Evolutionary conservation across 92 coral and sea anemone species (phyloP).

Genomic region (Porites cylindrica): DNA sequence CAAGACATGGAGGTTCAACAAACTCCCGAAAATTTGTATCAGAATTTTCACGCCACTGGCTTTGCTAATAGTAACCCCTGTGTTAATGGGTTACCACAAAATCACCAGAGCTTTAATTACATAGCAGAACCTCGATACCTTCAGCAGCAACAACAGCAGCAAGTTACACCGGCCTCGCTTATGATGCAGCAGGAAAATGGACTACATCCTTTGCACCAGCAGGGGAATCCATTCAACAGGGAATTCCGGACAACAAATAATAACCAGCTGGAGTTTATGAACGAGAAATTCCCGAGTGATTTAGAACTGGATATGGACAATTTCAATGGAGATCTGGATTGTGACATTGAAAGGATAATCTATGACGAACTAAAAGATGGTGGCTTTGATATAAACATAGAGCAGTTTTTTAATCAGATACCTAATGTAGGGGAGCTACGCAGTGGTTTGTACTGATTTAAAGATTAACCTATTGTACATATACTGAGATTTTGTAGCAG

Average conservation of each 20-base stretch:
- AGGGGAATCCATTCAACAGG: conserved; percentile 42
- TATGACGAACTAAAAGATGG: conserved; percentile 91
- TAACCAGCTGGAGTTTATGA: conserved; percentile 60
- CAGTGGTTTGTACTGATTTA: conserved; percentile 71
- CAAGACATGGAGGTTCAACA: conserved; percentile 74
- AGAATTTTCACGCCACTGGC: conserved; percentile 39
- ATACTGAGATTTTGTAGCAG: conserved; percentile 15
- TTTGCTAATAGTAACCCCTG: conserved; percentile 38
- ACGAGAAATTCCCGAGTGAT: conserved; percentile 88
- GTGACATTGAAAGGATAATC: conserved; percentile 93
- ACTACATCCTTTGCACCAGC: conserved; percentile 15
- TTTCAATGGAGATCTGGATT: conserved; percentile 81
- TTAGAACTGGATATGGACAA: conserved; percentile 74
- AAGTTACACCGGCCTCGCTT: conserved; percentile 11
- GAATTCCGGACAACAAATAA: conserved; percentile 41
- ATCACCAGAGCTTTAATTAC: conserved; percentile 34
- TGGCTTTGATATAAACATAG: conserved; percentile 92
- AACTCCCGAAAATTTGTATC: conserved; percentile 48
- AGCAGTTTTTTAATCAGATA: conserved; percentile 79
- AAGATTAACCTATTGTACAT: conserved; percentile 8
- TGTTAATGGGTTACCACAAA: conserved; percentile 31
- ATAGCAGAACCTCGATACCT: conserved; percentile 17
- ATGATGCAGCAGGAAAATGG: conserved; percentile 39
- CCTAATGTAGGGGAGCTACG: conserved; percentile 81
- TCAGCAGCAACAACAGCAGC: conserved; percentile 35